Base-by-base conservation (phyloP, 2,888 invertebrate genomes). In the Electrophaes corylata region DNA sequence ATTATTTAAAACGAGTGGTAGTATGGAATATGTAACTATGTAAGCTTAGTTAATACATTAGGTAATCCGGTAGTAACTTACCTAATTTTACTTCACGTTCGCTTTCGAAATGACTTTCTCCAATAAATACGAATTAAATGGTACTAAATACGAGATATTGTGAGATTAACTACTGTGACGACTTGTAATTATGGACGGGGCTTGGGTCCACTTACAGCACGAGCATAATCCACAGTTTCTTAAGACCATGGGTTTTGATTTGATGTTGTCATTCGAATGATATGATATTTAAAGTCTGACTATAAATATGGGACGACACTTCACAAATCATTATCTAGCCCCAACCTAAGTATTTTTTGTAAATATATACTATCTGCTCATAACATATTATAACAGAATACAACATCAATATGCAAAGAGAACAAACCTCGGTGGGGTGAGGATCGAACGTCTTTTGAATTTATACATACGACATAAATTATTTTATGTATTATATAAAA, bases 41-140 rank as follows among this genome's bases (percentile, higher is more conserved):
- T 26, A 23, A 43, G 23, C 23, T 26, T 43, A 10, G 12, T 29
- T 41, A 12, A 18, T 20, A 41, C 12, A 47, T 51, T 51, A 55
- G 43, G 47, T 57, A 63, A 60, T 63, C 57, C 46, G 39, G 47
- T 47, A 54, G 16, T 57, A 54, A 51, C 53, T 53, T 51, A 58
- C 43, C 60, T 57, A 41, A 56, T 52, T 63, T 62, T 60, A 63
- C 58, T 46, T 55, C 60, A 65, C 67, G 55, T 60, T 67, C 67
- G 57, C 65, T 67, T 64, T 65, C 64, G 41, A 60, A 64, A 66
- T 58, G 46, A 67, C 69, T 71, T 71, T 78, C 79, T 73, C 76
- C 73, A 68, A 75, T 78, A 78, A 77, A 78, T 73, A 74, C 66
- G 68, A 65, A 72, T 74, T 72, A 76, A 67, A 64, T 57, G 47